Evolutionary conservation across 1,140 invertebrate genomes (phyloP), one percentile per base, ranked within the genome.

Genomic region (Schlechtendalia chinensis): DNA sequence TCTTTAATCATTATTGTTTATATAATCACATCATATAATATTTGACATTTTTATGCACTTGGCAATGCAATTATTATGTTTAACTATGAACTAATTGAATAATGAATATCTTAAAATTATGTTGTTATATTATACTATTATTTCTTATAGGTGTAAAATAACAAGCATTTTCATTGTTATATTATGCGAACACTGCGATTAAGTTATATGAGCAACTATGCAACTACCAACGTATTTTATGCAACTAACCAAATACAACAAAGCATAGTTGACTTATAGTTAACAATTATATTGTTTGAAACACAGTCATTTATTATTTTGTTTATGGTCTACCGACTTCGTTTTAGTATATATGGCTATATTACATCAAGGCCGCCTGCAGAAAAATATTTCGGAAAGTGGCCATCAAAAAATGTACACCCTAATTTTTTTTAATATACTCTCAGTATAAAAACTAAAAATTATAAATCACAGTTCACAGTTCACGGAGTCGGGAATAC

Each of bases 271-370:
- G 24, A 59, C 24, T 59, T 27, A 16, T 14, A 53, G 45, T 29
- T 22, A 22, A 71, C 47, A 53, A 17, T 50, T n/a, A 17, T 50
- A 71, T 50, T 71, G 67, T 71, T 71, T 71, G 14, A 27, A 27
- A 71, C 45, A 69, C 67, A 50, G 27, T 16, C 50, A n/a, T 54
- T 72, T 54, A 54, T 72, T 72, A 72, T 72, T 32, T 50, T 12
- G 8, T 29, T 72, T 54, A 72, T 72, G 24, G 69, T 72, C 50
- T 72, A 54, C 47, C 54, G 50, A 32, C 69, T 72, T 72, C 50
- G 27, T 72, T 50, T 50, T 72, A 27, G 17, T 72, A 27, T 72
- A 53, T n/a, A n/a, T n/a, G n/a, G n/a, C n/a, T n/a, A n/a, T n/a
- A n/a, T n/a, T n/a, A n/a, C n/a, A n/a, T n/a, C n/a, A n/a, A n/a